A percentile compares a stretch with the other conserved stretches of the same genome.
These are phyloP conservation scores for Diglossa cyanea DNA, from an alignment of 2,797 vertebrate species.

Conservation along the genomic window DNA sequence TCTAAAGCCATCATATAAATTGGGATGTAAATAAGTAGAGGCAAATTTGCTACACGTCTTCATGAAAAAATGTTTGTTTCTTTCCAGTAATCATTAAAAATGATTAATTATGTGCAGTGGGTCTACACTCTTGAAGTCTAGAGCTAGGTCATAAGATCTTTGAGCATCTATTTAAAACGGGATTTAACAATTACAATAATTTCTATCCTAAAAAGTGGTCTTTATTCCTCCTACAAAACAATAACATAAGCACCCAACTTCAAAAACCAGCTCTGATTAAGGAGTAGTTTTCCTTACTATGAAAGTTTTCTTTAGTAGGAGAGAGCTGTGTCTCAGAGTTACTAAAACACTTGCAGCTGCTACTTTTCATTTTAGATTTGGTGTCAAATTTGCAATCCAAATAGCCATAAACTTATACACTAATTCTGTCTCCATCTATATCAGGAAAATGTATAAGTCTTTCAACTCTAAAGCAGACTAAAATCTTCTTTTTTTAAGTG, in stretches of 20 bases:
- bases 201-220: background rate
- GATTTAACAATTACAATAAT: fast-evolving
- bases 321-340: background rate
- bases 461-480: background rate
- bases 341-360: background rate
- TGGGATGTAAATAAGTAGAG: background rate
- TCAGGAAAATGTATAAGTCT: background rate
- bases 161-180: background rate
- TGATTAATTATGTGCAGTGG: background rate
- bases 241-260: background rate
- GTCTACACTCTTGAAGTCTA: background rate
- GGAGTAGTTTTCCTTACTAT: background rate
- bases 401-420: background rate
- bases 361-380: background rate
- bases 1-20: background rate
- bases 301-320: background rate
- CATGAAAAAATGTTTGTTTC: background rate
- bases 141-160: background rate
- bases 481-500: background rate
- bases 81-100: background rate
- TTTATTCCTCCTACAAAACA: background rate
- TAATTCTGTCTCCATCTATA: background rate
- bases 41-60: background rate
- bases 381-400: background rate
- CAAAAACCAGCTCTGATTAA: background rate